Evolutionary conservation across 2,888 invertebrate species (phyloP), one percentile per base, ranked within the genome.

Genomic region (Caenorhabditis parvicauda): DNA sequence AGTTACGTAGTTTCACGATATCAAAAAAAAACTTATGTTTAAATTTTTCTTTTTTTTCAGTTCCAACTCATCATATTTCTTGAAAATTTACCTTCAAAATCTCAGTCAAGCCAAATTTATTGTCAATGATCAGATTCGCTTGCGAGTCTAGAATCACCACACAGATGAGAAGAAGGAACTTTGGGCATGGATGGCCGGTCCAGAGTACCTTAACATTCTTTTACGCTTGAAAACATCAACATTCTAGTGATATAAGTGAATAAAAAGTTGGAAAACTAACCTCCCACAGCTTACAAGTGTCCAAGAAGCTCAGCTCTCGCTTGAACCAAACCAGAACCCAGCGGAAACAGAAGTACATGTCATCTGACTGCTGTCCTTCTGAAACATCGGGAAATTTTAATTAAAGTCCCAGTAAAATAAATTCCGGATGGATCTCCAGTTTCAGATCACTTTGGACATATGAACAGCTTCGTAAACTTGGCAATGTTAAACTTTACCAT

Each of bases 301-400:
- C 87, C 85, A 74, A 62, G 62, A 90, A 89, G 22, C 87, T 87
- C 81, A 96, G 90, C 84, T 98, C 96, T 66, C 96, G 84, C 83
- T 96, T 98, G 82, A 94, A 96, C 83, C 91, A 87, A 7, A 95
- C 92, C 12, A 98, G 86, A 27, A 96, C 86, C 95, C 96, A 98
- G 9, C 96, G 89, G 85, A 98, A 98, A 82, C 94, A 94, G 84
- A 98, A 98, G 83, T 92, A 96, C 91, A 98, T 92, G 82, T 96
- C 95, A 4, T 90, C 91, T 1, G 89, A 89, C 72, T 93, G 91
- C 81, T 92, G 90, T 60, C 87, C 87, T 54, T 89, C 88, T 82
- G 64, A 22, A 56, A 22, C 19, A 32, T 35, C 9, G 19, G 21
- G 4, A 9, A 48, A n/a, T 37, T n/a, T n/a, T n/a, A n/a, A n/a